Evolutionary conservation across 2,797 vertebrate species (phyloP).

Genomic region (Salmo trutta): DNA sequence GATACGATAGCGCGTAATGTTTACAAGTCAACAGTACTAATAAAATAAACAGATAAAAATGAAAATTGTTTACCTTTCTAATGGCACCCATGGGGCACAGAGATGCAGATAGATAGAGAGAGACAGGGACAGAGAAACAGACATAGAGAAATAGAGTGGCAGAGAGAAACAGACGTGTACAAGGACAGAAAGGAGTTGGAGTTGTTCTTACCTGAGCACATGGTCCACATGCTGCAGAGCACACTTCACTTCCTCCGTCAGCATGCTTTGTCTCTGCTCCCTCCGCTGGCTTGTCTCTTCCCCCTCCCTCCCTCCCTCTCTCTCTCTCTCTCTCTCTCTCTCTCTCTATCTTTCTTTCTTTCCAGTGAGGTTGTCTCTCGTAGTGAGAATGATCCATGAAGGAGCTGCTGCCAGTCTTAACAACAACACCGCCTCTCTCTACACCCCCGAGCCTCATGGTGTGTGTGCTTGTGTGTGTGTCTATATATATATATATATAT

Average conservation of each 20-base stretch:
- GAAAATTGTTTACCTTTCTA: not conserved
- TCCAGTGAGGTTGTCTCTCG: slow-evolving; percentile 19
- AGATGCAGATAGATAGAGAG: not conserved
- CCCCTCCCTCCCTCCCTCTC: not conserved
- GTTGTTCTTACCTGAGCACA: slow-evolving; percentile 77
- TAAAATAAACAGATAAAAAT: not conserved
- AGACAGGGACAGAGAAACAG: not conserved
- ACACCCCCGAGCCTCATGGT: slow-evolving; percentile 58
- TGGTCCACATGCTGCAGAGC: slow-evolving; percentile 54
- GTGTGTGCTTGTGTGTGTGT: slow-evolving; percentile 42
- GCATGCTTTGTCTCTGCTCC: slow-evolving; percentile 70
- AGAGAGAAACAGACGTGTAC: not conserved
- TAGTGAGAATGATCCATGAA: slow-evolving; percentile 53
- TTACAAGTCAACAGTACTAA: not conserved
- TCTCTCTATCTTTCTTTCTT: slow-evolving; percentile 16
- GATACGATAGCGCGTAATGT: not conserved
- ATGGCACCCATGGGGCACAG: not conserved
- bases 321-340: slow-evolving; percentile 7
- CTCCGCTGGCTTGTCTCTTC: slow-evolving; percentile 18
- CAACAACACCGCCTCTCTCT: slow-evolving; percentile 65
- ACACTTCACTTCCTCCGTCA: slow-evolving; percentile 72
- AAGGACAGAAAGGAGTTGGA: slow-evolving; percentile 13
- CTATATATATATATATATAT: too few relatives aligned
- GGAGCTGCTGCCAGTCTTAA: slow-evolving; percentile 59
- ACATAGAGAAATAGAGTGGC: not conserved